Conservation (phyloP, 2,888 invertebrate genomes). For the Liopterus haemorrhoidalis region DNA sequence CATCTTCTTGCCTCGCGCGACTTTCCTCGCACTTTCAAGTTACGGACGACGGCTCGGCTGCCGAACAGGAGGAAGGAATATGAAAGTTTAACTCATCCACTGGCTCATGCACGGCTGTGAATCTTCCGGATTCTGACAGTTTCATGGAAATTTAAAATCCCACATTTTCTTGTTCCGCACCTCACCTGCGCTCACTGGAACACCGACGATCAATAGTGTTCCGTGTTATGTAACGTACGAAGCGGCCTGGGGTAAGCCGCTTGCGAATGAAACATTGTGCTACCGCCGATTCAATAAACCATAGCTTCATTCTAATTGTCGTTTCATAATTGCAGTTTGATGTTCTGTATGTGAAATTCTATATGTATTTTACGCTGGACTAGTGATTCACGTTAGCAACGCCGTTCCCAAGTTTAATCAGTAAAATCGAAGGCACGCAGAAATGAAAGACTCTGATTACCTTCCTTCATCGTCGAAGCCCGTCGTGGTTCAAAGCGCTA, state of each 20-base stretch:
- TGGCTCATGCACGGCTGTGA: conserved; percentile 30
- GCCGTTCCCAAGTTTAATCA: too few relatives aligned
- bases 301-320: too few relatives aligned
- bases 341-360: too few relatives aligned
- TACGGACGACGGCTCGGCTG: neutral
- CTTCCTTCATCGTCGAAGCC: too few relatives aligned
- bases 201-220: conserved; percentile 16
- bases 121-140: conserved; percentile 41
- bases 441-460: too few relatives aligned
- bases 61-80: neutral
- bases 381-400: too few relatives aligned
- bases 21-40: neutral
- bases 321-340: too few relatives aligned
- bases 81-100: conserved; percentile 18
- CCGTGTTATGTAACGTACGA: conserved; percentile 10
- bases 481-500: too few relatives aligned
- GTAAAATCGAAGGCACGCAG: too few relatives aligned
- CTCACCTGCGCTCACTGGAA: conserved; percentile 19
- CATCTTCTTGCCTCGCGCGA: neutral
- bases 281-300: neutral
- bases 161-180: conserved; percentile 17
- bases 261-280: neutral
- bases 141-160: conserved; percentile 44
- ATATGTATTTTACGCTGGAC: too few relatives aligned
- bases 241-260: too few relatives aligned